A percentile compares a stretch with the other conserved stretches of the same genome.
phyloP scores from a whole-genome alignment of 1,140 invertebrate species.

The Copidosoma floridanum region DNA sequence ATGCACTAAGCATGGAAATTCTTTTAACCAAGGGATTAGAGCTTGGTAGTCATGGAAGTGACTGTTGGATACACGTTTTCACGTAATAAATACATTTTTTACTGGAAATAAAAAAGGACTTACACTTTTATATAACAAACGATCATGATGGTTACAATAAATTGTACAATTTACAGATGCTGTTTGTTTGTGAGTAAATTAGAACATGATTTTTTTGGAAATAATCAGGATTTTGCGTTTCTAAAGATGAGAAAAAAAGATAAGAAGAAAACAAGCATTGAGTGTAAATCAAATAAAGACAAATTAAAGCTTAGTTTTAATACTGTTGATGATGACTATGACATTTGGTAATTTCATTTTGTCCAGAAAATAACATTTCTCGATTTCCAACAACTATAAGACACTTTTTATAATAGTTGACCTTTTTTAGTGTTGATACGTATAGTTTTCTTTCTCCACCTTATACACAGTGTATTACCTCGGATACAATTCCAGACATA shows the following conservation, averaged over 20 bases:
- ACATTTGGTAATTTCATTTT: conserved; percentile 64
- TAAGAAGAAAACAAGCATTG: conserved; percentile 49
- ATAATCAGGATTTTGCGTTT: conserved; percentile 56
- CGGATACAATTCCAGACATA: conserved; percentile 64
- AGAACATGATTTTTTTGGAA: conserved; percentile 83
- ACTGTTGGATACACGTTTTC: conserved; percentile 93
- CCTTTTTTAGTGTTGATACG: conserved; percentile 66
- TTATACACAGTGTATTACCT: conserved; percentile 60
- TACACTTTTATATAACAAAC: too few species aligned
- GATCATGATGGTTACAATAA: too few species aligned
- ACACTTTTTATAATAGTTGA: too few species aligned
- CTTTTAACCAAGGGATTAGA: conserved; percentile 78
- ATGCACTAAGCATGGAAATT: conserved; percentile 88
- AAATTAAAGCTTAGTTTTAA: conserved; percentile 56
- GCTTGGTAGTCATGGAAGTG: conserved; percentile 83
- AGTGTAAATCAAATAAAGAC: conserved; percentile 47
- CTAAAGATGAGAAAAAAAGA: conserved; percentile 51
- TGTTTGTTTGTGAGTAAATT: conserved; percentile 88
- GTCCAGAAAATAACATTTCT: neutral
- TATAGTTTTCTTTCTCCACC: conserved; percentile 79
- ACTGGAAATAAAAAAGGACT: too few species aligned
- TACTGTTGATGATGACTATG: conserved; percentile 68
- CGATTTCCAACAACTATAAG: too few species aligned
- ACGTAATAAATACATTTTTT: conserved; percentile 57
- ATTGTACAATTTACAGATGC: conserved; percentile 50